These are phyloP conservation scores for Chalcosyrphus nemorum DNA, from an alignment of 2,888 invertebrate species.

Conservation along the genomic window DNA sequence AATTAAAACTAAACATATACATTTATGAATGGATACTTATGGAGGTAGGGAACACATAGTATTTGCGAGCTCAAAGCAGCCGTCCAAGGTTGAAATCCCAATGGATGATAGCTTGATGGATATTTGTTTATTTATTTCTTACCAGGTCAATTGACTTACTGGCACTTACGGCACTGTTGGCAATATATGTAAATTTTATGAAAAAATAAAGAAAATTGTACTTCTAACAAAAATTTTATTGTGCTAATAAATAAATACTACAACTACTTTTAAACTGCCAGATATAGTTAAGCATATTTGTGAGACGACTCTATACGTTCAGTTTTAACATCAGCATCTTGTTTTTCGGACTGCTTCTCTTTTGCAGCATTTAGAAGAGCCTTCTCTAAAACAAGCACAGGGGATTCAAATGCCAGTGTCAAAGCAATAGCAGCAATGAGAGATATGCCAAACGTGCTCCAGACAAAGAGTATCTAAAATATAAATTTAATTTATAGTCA, in stretches of 20 bases:
- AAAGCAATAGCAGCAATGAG: slow-evolving; percentile 76
- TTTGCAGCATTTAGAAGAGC: neutral
- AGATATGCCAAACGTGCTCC: slow-evolving; percentile 63
- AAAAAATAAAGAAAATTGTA: too few relatives aligned
- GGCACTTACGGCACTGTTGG: too few relatives aligned
- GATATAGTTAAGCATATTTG: neutral
- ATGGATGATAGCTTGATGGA: too few relatives aligned
- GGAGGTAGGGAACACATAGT: too few relatives aligned
- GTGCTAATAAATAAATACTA: neutral
- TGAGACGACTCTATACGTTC: neutral
- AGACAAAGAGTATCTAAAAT: slow-evolving; percentile 61
- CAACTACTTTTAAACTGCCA: neutral
- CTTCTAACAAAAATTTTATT: too few relatives aligned
- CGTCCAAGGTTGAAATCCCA: too few relatives aligned
- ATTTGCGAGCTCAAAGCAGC: too few relatives aligned
- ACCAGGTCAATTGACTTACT: too few relatives aligned
- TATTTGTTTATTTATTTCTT: too few relatives aligned
- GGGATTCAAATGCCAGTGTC: slow-evolving; percentile 80
- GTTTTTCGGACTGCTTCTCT: neutral
- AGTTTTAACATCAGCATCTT: neutral
- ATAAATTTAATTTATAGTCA: neutral
- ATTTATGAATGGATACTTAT: too few relatives aligned
- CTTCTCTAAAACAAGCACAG: slow-evolving; percentile 79
- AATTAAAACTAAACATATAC: too few relatives aligned
- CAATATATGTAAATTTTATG: too few relatives aligned